Evolutionary conservation across 2,113 vertebrate genomes (phyloP).

Genomic region (Etheostoma cragini): DNA sequence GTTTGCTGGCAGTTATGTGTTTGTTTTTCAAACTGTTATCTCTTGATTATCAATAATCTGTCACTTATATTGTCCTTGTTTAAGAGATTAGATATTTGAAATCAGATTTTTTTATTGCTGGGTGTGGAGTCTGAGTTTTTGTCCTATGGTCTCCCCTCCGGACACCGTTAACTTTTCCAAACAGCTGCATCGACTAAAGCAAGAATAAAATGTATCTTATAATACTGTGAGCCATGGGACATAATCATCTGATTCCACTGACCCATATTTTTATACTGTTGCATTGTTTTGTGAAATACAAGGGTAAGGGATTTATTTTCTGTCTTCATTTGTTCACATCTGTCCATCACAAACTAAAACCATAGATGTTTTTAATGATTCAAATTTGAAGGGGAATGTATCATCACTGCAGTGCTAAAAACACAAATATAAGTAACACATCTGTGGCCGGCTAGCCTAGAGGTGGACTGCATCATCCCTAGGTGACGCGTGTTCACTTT

Average conservation of each 20-base stretch:
- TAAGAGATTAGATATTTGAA: constrained; percentile 10
- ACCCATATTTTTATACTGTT: constrained; percentile 66
- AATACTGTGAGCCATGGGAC: constrained; percentile 57
- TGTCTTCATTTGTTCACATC: constrained; percentile 32
- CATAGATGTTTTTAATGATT: not conserved
- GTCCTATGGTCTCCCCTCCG: constrained; percentile 38
- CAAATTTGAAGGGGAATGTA: not conserved
- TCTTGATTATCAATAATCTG: constrained; percentile 13
- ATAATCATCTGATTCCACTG: constrained; percentile 66
- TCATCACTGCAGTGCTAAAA: not conserved
- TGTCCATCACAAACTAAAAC: constrained; percentile 17
- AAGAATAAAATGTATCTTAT: constrained; percentile 60
- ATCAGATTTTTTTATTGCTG: constrained; percentile 19
- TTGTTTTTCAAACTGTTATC: constrained; percentile 29
- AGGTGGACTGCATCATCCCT: not conserved
- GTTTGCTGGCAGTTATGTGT: constrained; percentile 23
- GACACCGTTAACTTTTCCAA: constrained; percentile 55
- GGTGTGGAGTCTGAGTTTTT: constrained; percentile 48
- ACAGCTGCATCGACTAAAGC: constrained; percentile 63
- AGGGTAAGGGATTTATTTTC: constrained; percentile 19
- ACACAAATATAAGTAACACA: not conserved
- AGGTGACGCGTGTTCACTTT: constrained; percentile 14
- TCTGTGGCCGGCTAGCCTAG: not conserved
- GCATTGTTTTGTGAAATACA: constrained; percentile 50
- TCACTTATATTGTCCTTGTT: constrained; percentile 7